phyloP scores from a whole-genome alignment of 2,797 vertebrate species.

The Micropoecilia bifurca region DNA sequence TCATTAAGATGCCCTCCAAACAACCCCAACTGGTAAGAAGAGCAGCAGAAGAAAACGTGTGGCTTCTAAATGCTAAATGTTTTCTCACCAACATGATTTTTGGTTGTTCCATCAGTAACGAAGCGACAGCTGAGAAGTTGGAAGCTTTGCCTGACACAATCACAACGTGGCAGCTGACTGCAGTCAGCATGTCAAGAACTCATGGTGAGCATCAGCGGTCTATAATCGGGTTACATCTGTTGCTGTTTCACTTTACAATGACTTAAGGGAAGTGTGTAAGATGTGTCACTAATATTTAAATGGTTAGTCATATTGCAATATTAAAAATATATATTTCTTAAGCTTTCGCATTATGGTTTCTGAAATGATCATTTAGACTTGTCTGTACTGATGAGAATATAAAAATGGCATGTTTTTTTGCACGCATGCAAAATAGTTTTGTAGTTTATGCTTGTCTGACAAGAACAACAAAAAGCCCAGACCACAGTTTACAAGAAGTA shows the following conservation, averaged over 20 bases:
- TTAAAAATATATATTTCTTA: not conserved
- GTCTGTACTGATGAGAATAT: not conserved
- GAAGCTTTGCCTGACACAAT: constrained; percentile 87
- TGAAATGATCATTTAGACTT: not conserved
- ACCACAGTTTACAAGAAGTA: not conserved
- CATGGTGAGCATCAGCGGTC: constrained; percentile 50
- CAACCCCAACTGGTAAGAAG: constrained; percentile 69
- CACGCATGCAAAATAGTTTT: not conserved
- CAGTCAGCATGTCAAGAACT: constrained; percentile 82
- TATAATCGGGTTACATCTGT: not conserved
- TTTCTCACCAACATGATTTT: not conserved
- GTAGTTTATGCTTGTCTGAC: not conserved
- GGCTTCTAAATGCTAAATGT: not conserved
- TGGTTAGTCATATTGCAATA: not conserved
- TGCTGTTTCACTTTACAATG: not conserved
- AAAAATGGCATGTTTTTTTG: not conserved
- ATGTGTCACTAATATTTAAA: not conserved
- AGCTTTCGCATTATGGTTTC: not conserved
- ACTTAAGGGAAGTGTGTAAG: not conserved
- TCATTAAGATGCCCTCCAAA: constrained; percentile 31
- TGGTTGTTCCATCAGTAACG: constrained; percentile 16
- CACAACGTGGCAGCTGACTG: constrained; percentile 90
- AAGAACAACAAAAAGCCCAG: not conserved
- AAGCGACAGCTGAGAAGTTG: not conserved
- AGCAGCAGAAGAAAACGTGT: not conserved